Evolutionary conservation across 2,888 invertebrate species (phyloP), one percentile per base, ranked within the genome.

Genomic region (Epistrophe eligans): DNA sequence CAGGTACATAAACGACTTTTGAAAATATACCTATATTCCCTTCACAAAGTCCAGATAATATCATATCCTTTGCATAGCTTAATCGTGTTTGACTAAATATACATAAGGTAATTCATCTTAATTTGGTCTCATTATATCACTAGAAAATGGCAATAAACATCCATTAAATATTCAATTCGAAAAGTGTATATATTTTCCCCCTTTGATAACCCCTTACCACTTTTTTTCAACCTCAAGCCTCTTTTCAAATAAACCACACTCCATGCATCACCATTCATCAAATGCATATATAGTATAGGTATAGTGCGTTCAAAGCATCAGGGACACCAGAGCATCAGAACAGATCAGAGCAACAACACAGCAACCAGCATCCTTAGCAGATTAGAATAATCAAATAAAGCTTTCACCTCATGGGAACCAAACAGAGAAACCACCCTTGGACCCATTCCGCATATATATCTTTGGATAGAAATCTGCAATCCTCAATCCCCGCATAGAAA

Each of bases 381-480:
- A 87, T 87, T 87, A 87, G 72, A 82, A 87, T 87, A 87, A 87
- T 87, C 85, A 87, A 87, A 87, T 87, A 87, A 82, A 74, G 85
- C 85, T 79, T 62, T 79, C 77, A 82, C 85, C 85, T 87, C 85
- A 58, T 79, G 82, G 79, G 82, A 82, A 38, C 45, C 60, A 81
- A 19, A n/a, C 9, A 50, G 32, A 50, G 35, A 55, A 28, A 60
- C 24, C 72, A 84, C 38, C 60, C 67, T 45, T 66, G 64, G 60
- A 80, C 50, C 58, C 55, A 43, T 45, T 50, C 50, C 32, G 35
- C 28, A n/a, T 38, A 50, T 17, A 24, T 52, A 28, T n/a, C 4
- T 0, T 24, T 9, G 55, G 28, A 55, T 15, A 1, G n/a, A 32
- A 19, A 80, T 66, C 77, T 66, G 48, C 35, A 40, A 28, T 28